Percentiles rank a stretch among this genome's conserved stretches.
phyloP scores from a whole-genome alignment of 2,113 vertebrate species.

The Oncorhynchus gorbuscha region DNA sequence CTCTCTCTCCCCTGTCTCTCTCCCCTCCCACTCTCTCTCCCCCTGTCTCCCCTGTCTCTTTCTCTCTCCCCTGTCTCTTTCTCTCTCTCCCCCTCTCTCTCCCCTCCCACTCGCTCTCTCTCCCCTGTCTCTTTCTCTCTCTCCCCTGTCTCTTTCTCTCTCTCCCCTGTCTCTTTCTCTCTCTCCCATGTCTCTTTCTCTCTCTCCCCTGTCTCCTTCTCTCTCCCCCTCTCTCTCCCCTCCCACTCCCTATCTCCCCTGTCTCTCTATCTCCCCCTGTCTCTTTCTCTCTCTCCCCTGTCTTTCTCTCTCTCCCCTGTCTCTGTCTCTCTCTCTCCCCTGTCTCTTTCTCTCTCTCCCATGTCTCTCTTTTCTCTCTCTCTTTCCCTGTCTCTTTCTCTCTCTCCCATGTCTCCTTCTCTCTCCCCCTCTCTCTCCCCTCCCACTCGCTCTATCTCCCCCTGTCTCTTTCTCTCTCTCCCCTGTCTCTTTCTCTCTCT shows the following conservation, averaged over 20 bases:
- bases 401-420: no score
- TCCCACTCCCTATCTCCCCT: no score
- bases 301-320: constrained; percentile 19
- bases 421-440: no score
- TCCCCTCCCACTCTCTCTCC: no score
- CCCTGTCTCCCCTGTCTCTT: no score
- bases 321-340: constrained; percentile 4
- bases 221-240: no score
- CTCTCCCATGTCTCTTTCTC: not conserved
- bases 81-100: no score
- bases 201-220: no score
- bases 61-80: no score
- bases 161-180: constrained; percentile 41
- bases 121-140: not conserved
- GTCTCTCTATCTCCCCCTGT: not conserved
- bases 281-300: constrained; percentile 12
- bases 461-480: constrained; percentile 7
- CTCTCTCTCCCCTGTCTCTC: no score
- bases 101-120: constrained; percentile 8
- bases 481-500: not conserved
- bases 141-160: not conserved
- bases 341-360: constrained; percentile 45
- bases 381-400: not conserved
- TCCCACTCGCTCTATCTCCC: no score
- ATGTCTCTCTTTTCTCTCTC: not conserved